Percentiles rank a stretch among this genome's conserved stretches.
Evolutionary conservation across 1,140 invertebrate genomes (phyloP).

Genomic region (Vanessa tameamea): DNA sequence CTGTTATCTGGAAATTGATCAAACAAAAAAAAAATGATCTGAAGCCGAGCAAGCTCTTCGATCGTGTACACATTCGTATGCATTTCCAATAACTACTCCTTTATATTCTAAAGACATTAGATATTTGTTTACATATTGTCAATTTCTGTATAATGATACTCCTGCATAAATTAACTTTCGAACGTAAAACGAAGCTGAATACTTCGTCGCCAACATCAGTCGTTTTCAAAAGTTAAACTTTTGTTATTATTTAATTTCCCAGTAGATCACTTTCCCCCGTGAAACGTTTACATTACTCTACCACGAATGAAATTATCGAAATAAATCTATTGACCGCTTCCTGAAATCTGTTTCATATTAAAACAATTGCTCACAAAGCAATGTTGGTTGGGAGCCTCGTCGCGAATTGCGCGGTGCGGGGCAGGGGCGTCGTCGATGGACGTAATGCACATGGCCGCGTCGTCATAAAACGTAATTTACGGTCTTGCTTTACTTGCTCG

Average conservation of each 20-base stretch:
- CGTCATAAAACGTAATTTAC: constrained; percentile 74
- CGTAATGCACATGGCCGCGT: constrained; percentile 61
- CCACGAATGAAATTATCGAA: constrained; percentile 42
- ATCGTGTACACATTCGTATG: not conserved
- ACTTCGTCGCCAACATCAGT: not conserved
- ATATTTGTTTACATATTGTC: not conserved
- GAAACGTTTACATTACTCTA: constrained; percentile 33
- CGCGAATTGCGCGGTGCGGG: constrained; percentile 41
- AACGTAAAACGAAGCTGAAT: not conserved
- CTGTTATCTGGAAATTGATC: constrained; percentile 32
- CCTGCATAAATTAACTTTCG: too few relatives aligned
- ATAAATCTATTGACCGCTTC: constrained; percentile 49
- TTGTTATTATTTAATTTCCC: not conserved
- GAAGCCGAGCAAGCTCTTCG: constrained; percentile 3
- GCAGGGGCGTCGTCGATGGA: constrained; percentile 48
- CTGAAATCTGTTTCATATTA: constrained; percentile 56
- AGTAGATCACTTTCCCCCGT: constrained; percentile 25
- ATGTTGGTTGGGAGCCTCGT: constrained; percentile 26
- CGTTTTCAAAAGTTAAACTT: not conserved
- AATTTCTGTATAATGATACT: too few relatives aligned
- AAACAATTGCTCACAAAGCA: constrained; percentile 45
- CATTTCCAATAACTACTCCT: not conserved
- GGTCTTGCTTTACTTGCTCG: constrained; percentile 44
- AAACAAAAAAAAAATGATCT: constrained; percentile 16
- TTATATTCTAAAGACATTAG: not conserved